Evolutionary conservation across 1,140 invertebrate species (phyloP).

Genomic region (Nymphalis io): DNA sequence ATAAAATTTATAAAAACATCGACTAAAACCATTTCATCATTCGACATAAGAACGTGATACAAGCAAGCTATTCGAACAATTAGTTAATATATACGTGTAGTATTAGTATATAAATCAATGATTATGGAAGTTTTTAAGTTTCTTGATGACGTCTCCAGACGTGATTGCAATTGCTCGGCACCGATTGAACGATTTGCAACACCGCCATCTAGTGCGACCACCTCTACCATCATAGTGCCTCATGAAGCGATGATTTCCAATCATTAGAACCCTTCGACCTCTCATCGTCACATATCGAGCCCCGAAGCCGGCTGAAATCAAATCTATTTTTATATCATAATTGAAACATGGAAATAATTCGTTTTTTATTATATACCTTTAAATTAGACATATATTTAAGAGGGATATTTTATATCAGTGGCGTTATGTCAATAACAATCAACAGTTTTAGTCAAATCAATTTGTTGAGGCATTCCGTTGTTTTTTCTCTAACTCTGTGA

Average conservation of each 20-base stretch:
- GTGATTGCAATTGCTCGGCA: constrained; percentile 66
- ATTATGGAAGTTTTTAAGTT: constrained; percentile 62
- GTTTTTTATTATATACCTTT: too few species aligned
- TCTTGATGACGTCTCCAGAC: constrained; percentile 48
- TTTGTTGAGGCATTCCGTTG: too few species aligned
- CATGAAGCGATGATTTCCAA: constrained; percentile 56
- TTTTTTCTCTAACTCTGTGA: too few species aligned
- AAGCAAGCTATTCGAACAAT: too few species aligned
- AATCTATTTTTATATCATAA: constrained; percentile 16
- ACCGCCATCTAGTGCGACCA: constrained; percentile 62
- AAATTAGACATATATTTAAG: too few species aligned
- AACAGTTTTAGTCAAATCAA: too few species aligned
- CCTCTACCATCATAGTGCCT: constrained; percentile 55
- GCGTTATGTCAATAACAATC: too few species aligned
- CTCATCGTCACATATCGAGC: constrained; percentile 42
- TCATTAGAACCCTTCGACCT: constrained; percentile 53
- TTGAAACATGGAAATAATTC: not conserved
- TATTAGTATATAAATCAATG: constrained; percentile 38
- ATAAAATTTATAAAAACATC: too few species aligned
- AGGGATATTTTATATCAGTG: too few species aligned
- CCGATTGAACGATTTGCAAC: constrained; percentile 58
- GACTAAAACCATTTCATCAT: too few species aligned
- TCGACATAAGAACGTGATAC: too few species aligned
- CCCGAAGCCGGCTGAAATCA: constrained; percentile 33
- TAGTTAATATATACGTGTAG: too few species aligned